Evolutionary conservation across 2,797 vertebrate species (phyloP), one percentile per base, ranked within the genome.

Genomic region (Aotus griseimembra): DNA sequence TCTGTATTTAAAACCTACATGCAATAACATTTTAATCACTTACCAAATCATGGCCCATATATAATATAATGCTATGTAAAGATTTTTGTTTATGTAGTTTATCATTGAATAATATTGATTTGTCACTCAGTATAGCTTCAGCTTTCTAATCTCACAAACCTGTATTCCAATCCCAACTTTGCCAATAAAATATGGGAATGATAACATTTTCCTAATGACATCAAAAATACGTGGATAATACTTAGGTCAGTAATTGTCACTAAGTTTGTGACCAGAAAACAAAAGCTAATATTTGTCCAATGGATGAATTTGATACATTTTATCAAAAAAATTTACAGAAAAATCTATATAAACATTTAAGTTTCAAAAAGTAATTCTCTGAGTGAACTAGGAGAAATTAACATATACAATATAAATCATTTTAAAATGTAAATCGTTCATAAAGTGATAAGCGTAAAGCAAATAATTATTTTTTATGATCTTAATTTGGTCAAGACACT

Each of bases 1-100:
- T 76, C 61, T 44, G 33, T 50, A 36, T 81, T 96, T 88, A 81
- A 86, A 94, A 86, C 3, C 39, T 81, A 67, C 46, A 28, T 77
- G 81, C n/a, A 82, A 26, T 90, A 92, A 94, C 85, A 92, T 86
- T 67, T 96, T 86, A 70, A 77, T 61, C 33, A 76, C n/a, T 83
- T 26, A n/a, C 70, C 77, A 61, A 89, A 94, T 93, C 1, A 4
- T 55, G 70, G 15, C 7, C 12, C 12, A 70, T 52, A 22, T 81
- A 75, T 55, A 58, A 50, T 52, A 52, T 20, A 55, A 55, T 55
- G 36, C 0, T 55, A 20, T 90, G 72, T 9, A 64, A 64, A 64
- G 33, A 64, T 64, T 64, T 64, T 33, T 64, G 61, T n/a, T 64
- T 64, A 64, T 64, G 33, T n/a, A n/a, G 55, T 57, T 41, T 61